A percentile compares a stretch with the other conserved stretches of the same genome.
These are phyloP conservation scores for Leuciscus idus DNA, from an alignment of 2,113 vertebrate species.

Conservation along the genomic window DNA sequence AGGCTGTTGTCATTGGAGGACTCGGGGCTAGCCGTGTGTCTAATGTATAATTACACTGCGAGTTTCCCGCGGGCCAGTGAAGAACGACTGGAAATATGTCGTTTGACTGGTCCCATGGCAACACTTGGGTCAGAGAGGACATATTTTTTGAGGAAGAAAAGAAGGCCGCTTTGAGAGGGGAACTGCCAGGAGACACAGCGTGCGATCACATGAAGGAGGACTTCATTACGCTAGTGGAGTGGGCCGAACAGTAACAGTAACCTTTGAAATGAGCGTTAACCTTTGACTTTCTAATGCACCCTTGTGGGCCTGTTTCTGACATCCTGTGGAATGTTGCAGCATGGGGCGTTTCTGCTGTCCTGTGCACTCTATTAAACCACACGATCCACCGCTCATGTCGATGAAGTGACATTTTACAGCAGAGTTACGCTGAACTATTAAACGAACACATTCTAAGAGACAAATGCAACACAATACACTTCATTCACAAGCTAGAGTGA, in stretches of 20 bases:
- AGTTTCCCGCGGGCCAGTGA: slow-evolving; percentile 40
- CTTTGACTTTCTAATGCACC: slow-evolving; percentile 38
- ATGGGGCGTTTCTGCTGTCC: background rate
- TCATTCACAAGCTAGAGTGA: background rate
- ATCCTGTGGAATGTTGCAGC: slow-evolving; percentile 18
- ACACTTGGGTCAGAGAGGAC: slow-evolving; percentile 57
- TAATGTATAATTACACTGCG: slow-evolving; percentile 54
- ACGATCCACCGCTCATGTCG: background rate
- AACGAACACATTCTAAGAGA: background rate
- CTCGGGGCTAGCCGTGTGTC: slow-evolving; percentile 33
- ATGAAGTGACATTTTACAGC: slow-evolving; percentile 2
- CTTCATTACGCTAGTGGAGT: slow-evolving; percentile 53
- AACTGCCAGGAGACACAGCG: slow-evolving; percentile 33
- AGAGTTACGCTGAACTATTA: background rate
- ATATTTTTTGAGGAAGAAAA: slow-evolving; percentile 53
- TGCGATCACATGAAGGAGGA: slow-evolving; percentile 50
- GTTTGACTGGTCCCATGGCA: slow-evolving; percentile 57
- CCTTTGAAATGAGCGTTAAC: slow-evolving; percentile 49
- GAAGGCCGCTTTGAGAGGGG: slow-evolving; percentile 49
- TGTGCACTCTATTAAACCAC: background rate
- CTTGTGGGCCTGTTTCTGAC: slow-evolving; percentile 18
- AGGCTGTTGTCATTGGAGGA: slow-evolving; percentile 39
- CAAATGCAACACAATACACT: background rate
- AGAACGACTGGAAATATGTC: slow-evolving; percentile 55
- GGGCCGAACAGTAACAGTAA: slow-evolving; percentile 53